Conservation (phyloP, 2,888 invertebrate species). For the Gortyna flavago region DNA sequence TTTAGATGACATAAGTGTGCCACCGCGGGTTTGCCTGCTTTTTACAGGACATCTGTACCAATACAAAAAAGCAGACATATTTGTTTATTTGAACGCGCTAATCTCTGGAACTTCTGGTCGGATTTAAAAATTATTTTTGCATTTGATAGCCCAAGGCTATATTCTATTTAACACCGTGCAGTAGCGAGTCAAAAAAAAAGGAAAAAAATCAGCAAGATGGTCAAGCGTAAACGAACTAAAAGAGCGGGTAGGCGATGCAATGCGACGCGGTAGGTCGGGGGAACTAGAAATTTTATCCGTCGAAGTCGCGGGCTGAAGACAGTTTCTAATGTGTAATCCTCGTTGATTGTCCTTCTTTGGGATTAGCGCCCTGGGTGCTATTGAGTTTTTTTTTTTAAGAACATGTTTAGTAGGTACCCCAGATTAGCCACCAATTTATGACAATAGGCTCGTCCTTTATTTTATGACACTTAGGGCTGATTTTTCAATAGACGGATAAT, state of each 20-base stretch:
- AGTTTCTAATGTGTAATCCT: background rate
- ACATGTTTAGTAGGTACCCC: background rate
- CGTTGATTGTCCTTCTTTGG: background rate
- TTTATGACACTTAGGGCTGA: background rate
- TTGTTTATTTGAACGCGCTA: background rate
- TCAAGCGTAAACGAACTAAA: background rate
- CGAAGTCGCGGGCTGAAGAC: background rate
- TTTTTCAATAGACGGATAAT: no score
- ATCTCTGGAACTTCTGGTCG: background rate
- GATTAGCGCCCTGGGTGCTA: background rate
- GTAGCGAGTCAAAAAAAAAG: no score
- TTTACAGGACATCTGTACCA: background rate
- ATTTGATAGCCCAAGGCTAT: background rate
- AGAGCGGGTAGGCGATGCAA: background rate
- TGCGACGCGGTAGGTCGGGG: background rate
- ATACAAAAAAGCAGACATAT: background rate
- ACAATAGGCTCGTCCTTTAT: background rate
- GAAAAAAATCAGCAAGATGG: no score
- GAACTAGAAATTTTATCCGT: background rate
- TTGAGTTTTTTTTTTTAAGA: no score
- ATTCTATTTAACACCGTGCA: background rate
- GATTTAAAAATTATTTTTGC: background rate
- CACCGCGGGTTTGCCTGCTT: background rate
- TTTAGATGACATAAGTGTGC: slow-evolving; percentile 22
- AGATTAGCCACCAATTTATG: background rate